A percentile compares a stretch with the other conserved stretches of the same genome.
Evolutionary conservation across 35 echinoderm and acorn worm genomes (phyloP).

Genomic region (Stichopus chloronotus): DNA sequence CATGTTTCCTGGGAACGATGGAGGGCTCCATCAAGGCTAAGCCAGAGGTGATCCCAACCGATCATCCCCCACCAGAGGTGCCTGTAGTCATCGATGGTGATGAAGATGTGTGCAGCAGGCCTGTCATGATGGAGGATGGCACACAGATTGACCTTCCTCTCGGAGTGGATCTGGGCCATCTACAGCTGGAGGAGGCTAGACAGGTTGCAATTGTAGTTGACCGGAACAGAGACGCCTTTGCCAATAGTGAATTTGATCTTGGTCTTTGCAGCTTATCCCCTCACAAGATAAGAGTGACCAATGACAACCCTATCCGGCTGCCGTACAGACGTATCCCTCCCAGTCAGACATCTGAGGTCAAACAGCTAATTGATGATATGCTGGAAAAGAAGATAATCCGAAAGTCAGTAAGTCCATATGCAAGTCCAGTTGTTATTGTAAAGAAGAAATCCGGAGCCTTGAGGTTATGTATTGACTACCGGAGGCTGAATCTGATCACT

Average conservation of each 20-base stretch:
- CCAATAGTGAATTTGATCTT: slow-evolving; percentile 28
- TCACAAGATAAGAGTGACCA: slow-evolving; percentile 1
- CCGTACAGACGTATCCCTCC: neutral
- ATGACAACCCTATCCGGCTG: neutral
- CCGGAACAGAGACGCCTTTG: neutral
- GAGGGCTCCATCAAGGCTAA: too few relatives aligned
- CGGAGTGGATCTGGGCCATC: neutral
- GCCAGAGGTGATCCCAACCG: too few relatives aligned
- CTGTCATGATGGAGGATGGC: neutral
- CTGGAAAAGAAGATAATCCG: slow-evolving; percentile 31
- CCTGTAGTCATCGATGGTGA: neutral
- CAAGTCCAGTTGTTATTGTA: slow-evolving; percentile 33
- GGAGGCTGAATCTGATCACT: slow-evolving; percentile 20
- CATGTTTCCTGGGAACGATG: too few relatives aligned
- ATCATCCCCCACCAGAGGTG: neutral
- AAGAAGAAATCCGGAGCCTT: slow-evolving; percentile 4
- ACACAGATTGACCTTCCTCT: neutral
- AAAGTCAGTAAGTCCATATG: slow-evolving; percentile 2
- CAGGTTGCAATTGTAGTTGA: neutral
- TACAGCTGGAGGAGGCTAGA: neutral
- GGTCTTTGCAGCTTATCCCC: neutral
- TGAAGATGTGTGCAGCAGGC: neutral
- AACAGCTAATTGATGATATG: slow-evolving; percentile 24
- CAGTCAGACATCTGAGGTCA: slow-evolving; percentile 15
- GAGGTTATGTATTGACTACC: too few relatives aligned